phyloP scores from a whole-genome alignment of 1,140 invertebrate genomes.

The Lepidurus apus region DNA sequence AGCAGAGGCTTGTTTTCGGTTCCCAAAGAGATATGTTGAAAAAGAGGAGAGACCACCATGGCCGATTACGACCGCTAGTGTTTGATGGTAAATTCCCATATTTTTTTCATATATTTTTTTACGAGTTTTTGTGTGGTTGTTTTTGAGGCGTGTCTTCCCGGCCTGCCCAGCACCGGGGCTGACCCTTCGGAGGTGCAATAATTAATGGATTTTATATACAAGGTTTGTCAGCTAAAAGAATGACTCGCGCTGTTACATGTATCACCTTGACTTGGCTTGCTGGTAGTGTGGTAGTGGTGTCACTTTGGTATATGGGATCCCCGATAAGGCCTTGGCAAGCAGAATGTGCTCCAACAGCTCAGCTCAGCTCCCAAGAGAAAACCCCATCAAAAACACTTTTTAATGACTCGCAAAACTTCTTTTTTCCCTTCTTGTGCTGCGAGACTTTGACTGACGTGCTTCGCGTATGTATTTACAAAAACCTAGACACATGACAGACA shows the following conservation, averaged over 20 bases:
- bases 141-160: neutral
- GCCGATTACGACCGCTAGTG: neutral
- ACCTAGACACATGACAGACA: neutral
- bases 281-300: neutral
- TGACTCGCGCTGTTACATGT: neutral
- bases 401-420: too few species aligned
- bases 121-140: neutral
- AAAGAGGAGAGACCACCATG: neutral
- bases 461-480: neutral
- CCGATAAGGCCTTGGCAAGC: constrained; percentile 14
- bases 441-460: neutral
- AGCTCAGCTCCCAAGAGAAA: neutral
- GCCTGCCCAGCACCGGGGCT: neutral
- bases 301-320: constrained; percentile 6
- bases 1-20: neutral
- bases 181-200: neutral
- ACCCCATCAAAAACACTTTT: neutral
- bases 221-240: constrained; percentile 7
- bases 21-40: neutral
- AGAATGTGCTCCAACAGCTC: neutral
- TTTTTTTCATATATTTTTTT: neutral
- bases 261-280: constrained; percentile 14
- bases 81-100: constrained; percentile 6
- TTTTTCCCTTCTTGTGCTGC: neutral
- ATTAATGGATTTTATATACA: constrained; percentile 9